Evolutionary conservation across 2,797 vertebrate species (phyloP).

Genomic region (Threskiornis aethiopicus): DNA sequence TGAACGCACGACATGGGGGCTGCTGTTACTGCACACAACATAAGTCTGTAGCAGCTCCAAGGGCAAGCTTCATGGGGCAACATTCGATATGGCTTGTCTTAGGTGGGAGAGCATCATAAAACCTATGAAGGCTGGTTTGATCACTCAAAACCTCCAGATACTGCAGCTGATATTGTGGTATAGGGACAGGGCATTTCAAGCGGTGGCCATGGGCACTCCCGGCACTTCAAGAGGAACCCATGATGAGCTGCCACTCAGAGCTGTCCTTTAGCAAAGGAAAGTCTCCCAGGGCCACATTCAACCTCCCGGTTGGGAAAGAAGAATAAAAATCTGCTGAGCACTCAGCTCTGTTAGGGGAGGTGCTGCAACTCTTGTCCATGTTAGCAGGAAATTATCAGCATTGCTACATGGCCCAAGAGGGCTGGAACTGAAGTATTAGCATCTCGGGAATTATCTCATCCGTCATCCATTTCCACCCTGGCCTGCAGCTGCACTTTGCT

Average conservation of each 20-base stretch:
- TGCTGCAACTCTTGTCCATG: neutral
- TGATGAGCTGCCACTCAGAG: neutral
- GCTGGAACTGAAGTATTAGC: neutral
- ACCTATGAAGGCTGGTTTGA: no score
- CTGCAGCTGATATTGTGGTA: neutral
- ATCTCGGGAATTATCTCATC: neutral
- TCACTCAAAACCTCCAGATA: neutral
- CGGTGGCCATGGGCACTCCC: accelerated
- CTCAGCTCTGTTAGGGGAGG: neutral
- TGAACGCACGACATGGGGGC: accelerated
- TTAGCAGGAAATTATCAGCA: neutral
- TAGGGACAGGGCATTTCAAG: neutral
- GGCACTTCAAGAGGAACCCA: neutral
- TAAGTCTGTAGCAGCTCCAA: neutral
- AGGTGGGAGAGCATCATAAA: neutral
- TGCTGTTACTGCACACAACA: neutral
- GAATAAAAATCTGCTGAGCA: neutral
- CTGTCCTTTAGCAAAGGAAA: neutral
- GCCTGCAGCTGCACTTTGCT: neutral
- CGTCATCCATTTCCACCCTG: neutral
- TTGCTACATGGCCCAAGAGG: neutral
- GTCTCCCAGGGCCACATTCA: neutral
- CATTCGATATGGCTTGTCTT: neutral
- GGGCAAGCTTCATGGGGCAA: neutral
- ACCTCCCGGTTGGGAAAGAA: neutral